Percentiles rank a stretch among this genome's conserved stretches.
These are phyloP conservation scores for Pelodytes ibericus DNA, from an alignment of 2,797 vertebrate species.

Conservation along the genomic window DNA sequence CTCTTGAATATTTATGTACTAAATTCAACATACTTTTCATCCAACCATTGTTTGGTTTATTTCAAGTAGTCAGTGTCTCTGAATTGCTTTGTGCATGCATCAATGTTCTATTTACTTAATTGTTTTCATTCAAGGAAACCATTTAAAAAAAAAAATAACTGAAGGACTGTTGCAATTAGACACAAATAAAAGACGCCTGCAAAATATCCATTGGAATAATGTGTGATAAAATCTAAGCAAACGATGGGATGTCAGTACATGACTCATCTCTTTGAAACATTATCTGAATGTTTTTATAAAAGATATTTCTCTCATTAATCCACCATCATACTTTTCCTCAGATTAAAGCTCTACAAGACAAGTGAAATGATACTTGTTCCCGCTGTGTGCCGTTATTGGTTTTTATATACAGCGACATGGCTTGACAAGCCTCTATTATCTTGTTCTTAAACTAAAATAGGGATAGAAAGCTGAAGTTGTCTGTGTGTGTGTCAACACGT, in stretches of 20 bases:
- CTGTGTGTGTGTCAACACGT: too few species aligned
- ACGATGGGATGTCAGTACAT: background rate
- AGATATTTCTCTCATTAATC: conserved; percentile 10
- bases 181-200: conserved; percentile 31
- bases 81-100: conserved; percentile 48
- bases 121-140: conserved; percentile 60
- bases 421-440: background rate
- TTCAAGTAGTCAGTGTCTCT: background rate
- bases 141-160: conserved; percentile 60
- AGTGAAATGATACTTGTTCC: background rate
- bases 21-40: too few species aligned
- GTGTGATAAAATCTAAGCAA: conserved; percentile 30
- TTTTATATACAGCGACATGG: background rate
- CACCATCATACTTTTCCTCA: background rate
- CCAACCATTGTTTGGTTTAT: background rate
- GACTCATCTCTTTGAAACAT: conserved; percentile 3
- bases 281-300: background rate
- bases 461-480: too few species aligned
- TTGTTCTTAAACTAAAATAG: background rate
- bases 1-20: too few species aligned
- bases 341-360: background rate
- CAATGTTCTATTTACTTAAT: conserved; percentile 59
- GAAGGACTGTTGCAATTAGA: conserved; percentile 3
- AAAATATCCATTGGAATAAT: conserved; percentile 58
- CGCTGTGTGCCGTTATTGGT: conserved; percentile 5